Base-by-base conservation (phyloP, 2,113 vertebrate genomes). In the Craseonycteris thonglongyai region DNA sequence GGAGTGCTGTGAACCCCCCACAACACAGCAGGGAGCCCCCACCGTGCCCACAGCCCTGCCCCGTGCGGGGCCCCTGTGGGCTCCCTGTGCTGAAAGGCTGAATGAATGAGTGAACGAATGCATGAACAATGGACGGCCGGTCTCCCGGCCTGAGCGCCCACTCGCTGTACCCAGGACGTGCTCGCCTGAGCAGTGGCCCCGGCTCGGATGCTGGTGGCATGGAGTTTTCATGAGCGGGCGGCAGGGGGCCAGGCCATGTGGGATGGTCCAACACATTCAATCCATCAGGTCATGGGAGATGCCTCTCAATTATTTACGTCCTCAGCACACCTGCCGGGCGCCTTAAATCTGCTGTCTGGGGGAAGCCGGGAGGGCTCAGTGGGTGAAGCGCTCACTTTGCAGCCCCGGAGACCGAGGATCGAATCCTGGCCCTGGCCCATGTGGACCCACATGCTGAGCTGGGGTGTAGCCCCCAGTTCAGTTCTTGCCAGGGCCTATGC, bases 221-320 rank as follows among this genome's bases (percentile, higher is more conserved):
- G 33, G 10, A 6, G 15, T 3, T n/a, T 66, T 21, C 2, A 10
- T 2, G 71, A n/a, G 6, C 28, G 0, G 47, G 35, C 8, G 0
- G 35, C 16, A 8, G 30, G 6, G 33, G 56, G 22, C 26, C 45
- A 38, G 47, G 35, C 54, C 13, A 22, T 18, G 33, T 26, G 42
- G 35, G 26, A 22, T 0, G 45, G 9, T 35, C 19, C 72, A 51
- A 11, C 2, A 40, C 47, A 7, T 21, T 33, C 28, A 15, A 21
- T 13, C 87, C n/a, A 22, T 21, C 28, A 5, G 9, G 61, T 47
- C 30, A 58, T 3, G 30, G 38, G 69, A 88, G 59, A 38, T 0
- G 0, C 0, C 1, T 58, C 68, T 90, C n/a, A 47, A 4, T 93
- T 72, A 58, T 65, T 84, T n/a, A 79, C n/a, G 1, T 33, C 79